Percentiles rank a stretch among this genome's conserved stretches.
Conservation (phyloP, 2,797 vertebrate species). For the Taeniopygia guttata region DNA sequence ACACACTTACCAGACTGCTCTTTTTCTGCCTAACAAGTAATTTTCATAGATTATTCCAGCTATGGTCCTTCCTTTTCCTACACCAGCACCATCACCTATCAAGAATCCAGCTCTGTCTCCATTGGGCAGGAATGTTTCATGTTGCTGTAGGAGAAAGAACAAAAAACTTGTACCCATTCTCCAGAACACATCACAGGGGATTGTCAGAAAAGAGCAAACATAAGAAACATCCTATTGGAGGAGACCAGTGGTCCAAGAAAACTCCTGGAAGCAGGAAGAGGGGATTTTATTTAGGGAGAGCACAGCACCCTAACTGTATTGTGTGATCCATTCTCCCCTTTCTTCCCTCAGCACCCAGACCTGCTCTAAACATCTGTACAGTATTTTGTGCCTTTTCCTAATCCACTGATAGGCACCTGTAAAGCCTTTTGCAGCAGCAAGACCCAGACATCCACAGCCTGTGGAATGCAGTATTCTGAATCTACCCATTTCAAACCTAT, state of each 20-base stretch:
- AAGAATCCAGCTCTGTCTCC: slow-evolving; percentile 95
- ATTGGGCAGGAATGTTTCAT: slow-evolving; percentile 96
- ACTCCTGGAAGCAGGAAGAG: not conserved
- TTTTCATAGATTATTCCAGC: slow-evolving; percentile 98
- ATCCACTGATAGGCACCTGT: fast-evolving
- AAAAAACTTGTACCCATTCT: not conserved
- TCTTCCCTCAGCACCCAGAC: not conserved
- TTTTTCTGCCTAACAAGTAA: slow-evolving; percentile 94
- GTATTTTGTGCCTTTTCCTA: not conserved
- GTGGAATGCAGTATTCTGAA: not conserved
- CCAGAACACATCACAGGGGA: not conserved
- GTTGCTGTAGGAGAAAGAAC: slow-evolving; percentile 84
- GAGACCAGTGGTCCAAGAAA: not conserved
- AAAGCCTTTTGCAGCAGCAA: not conserved
- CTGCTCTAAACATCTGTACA: not conserved
- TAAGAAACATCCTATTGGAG: not conserved
- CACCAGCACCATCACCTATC: slow-evolving; percentile 97
- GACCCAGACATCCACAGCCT: not conserved
- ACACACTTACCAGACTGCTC: slow-evolving; percentile 91
- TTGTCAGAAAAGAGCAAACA: not conserved
- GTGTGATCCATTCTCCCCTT: not conserved
- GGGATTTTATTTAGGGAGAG: not conserved
- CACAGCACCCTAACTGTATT: not conserved
- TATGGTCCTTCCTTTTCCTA: slow-evolving; percentile 97
- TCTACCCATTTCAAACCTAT: not conserved